Percentiles rank a stretch among this genome's conserved stretches.
Evolutionary conservation across 2,113 vertebrate genomes (phyloP).

Genomic region (Campylorhamphus procurvoides): DNA sequence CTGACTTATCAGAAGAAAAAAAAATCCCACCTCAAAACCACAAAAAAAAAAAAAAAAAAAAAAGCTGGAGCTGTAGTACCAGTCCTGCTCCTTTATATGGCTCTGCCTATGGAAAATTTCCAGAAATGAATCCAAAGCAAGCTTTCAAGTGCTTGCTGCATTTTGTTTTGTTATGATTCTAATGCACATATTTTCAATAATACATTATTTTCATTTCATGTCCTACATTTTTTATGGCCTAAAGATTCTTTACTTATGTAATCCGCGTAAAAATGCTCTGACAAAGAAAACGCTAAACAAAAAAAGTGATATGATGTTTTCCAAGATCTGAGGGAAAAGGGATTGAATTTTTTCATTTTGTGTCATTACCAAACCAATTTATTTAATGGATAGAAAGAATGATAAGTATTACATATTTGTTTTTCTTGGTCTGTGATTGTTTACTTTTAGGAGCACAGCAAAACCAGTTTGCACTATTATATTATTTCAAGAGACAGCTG

Average conservation of each 20-base stretch:
- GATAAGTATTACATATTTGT: not conserved
- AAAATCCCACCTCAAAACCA: fast-evolving
- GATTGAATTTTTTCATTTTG: not conserved
- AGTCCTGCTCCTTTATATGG: not conserved
- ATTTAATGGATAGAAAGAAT: not conserved
- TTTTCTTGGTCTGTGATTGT: not conserved
- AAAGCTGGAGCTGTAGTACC: not conserved
- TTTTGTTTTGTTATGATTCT: not conserved
- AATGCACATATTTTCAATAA: not conserved
- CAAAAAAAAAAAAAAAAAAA: not conserved
- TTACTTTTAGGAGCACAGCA: not conserved
- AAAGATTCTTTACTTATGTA: not conserved
- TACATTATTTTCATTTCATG: not conserved
- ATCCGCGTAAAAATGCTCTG: not conserved
- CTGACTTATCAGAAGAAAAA: not conserved
- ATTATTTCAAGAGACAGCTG: not conserved
- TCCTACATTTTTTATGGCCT: not conserved
- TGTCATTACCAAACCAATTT: not conserved
- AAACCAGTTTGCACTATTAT: not conserved
- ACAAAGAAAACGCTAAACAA: not conserved
- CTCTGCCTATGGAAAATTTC: not conserved
- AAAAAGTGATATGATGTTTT: not conserved
- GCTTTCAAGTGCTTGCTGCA: not conserved
- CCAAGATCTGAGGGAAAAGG: not conserved
- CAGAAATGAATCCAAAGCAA: not conserved